Conservation (phyloP, 2,113 vertebrate species). For the Malurus alboscapulatus region DNA sequence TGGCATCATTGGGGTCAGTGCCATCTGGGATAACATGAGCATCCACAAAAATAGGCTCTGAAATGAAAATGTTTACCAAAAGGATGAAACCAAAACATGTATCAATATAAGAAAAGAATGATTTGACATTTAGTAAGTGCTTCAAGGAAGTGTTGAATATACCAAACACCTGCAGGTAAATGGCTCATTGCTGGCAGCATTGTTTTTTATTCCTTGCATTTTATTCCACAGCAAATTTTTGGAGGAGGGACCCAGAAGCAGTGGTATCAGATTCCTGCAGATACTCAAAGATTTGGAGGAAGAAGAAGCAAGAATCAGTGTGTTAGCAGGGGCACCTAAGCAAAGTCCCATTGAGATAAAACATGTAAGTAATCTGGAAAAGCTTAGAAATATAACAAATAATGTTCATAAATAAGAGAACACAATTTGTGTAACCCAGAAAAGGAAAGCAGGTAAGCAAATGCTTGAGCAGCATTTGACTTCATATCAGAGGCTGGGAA, state of each 20-base stretch:
- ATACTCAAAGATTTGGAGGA: neutral
- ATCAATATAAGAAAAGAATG: neutral
- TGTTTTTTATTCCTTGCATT: neutral
- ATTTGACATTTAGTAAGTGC: neutral
- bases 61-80: constrained; percentile 23
- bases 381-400: neutral
- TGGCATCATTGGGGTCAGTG: constrained; percentile 92
- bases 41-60: constrained; percentile 94
- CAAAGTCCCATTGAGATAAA: neutral
- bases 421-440: neutral
- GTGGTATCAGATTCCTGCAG: neutral
- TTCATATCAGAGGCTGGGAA: neutral
- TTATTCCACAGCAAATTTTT: neutral
- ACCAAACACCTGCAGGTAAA: neutral
- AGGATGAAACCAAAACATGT: neutral
- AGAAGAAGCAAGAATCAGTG: neutral
- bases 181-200: neutral
- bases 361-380: neutral
- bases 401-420: neutral
- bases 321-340: neutral
- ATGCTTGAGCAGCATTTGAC: neutral
- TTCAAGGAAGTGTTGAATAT: neutral
- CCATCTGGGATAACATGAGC: constrained; percentile 95
- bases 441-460: neutral
- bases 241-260: neutral